These are phyloP conservation scores for Diarsia mendica DNA, from an alignment of 2,888 invertebrate genomes.

Conservation along the genomic window DNA sequence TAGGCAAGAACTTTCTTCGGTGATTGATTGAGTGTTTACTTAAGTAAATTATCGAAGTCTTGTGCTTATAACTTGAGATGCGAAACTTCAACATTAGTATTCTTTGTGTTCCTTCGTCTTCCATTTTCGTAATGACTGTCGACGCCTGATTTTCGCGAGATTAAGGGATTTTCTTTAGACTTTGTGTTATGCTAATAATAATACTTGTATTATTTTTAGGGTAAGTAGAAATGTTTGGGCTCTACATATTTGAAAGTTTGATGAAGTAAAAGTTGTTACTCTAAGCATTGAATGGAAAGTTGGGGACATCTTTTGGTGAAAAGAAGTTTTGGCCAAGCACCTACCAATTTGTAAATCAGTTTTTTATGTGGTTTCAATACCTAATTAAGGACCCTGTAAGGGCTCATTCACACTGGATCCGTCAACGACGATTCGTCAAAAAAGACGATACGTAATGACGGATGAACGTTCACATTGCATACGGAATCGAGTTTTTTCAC, in stretches of 20 bases:
- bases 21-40: slow-evolving; percentile 40
- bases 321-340: not conserved
- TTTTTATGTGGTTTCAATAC: too few relatives aligned
- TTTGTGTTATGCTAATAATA: slow-evolving; percentile 17
- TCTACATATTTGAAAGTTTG: not conserved
- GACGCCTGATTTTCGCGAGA: slow-evolving; percentile 39
- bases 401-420: too few relatives aligned
- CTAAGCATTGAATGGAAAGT: not conserved
- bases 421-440: too few relatives aligned
- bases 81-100: slow-evolving; percentile 51
- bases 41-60: slow-evolving; percentile 36
- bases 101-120: slow-evolving; percentile 42
- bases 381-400: too few relatives aligned
- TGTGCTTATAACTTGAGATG: slow-evolving; percentile 6
- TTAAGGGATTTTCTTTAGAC: slow-evolving; percentile 52
- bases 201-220: slow-evolving; percentile 8
- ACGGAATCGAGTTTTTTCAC: too few relatives aligned
- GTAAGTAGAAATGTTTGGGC: not conserved
- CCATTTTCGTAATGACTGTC: slow-evolving; percentile 48
- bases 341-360: not conserved
- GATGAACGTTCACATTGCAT: too few relatives aligned
- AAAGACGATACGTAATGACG: too few relatives aligned
- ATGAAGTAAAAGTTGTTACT: not conserved
- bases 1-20: slow-evolving; percentile 25
- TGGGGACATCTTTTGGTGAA: not conserved